phyloP scores from a whole-genome alignment of 2,113 vertebrate genomes.

The Plotosus lineatus region DNA sequence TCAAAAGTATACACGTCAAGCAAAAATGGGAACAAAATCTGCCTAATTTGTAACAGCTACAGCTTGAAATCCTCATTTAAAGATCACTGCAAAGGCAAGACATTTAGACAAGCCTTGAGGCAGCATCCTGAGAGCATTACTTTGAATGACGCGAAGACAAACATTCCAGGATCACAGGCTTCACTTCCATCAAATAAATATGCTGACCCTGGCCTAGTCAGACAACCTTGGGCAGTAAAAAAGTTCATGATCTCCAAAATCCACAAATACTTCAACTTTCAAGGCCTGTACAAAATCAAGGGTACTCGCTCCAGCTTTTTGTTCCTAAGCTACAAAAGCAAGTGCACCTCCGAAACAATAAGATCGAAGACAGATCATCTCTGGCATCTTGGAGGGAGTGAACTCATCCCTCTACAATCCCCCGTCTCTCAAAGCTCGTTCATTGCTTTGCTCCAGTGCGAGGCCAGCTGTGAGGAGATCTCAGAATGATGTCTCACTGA shows the following conservation, averaged over 20 bases:
- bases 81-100: not conserved
- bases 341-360: not conserved
- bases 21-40: not conserved
- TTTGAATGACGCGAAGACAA: slow-evolving; percentile 1
- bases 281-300: not conserved
- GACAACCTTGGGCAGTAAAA: not conserved
- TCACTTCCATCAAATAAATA: slow-evolving; percentile 12
- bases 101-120: not conserved
- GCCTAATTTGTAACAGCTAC: not conserved
- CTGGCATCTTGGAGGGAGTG: slow-evolving; percentile 5
- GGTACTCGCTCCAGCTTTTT: not conserved
- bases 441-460: slow-evolving; percentile 20
- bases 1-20: not conserved
- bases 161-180: slow-evolving; percentile 18
- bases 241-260: slow-evolving; percentile 22
- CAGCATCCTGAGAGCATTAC: not conserved
- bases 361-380: slow-evolving; percentile 1
- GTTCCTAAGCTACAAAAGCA: slow-evolving; percentile 18
- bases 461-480: slow-evolving; percentile 1
- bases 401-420: slow-evolving; percentile 25
- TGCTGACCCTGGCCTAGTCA: not conserved
- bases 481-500: not conserved
- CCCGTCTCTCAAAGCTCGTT: not conserved
- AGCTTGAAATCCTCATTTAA: not conserved
- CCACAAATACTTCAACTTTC: slow-evolving; percentile 30